These are phyloP conservation scores for Syngnathus scovelli DNA, from an alignment of 2,113 vertebrate genomes.

Conservation along the genomic window DNA sequence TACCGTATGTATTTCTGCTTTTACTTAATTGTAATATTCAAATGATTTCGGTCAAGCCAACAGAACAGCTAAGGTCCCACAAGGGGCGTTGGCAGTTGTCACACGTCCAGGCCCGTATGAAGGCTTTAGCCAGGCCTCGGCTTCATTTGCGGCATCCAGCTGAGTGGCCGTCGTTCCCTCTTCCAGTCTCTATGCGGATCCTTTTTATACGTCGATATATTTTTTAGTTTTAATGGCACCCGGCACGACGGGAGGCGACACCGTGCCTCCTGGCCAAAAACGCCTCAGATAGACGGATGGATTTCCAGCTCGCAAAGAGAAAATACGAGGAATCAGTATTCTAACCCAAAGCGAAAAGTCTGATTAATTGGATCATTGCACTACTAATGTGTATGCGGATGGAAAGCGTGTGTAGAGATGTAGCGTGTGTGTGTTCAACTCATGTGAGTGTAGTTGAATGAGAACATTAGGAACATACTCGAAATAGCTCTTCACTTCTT, in stretches of 20 bases:
- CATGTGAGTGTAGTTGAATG: background rate
- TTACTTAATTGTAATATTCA: background rate
- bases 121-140: background rate
- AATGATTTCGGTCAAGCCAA: background rate
- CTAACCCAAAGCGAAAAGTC: constrained; percentile 68
- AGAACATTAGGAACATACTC: background rate
- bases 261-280: constrained; percentile 50
- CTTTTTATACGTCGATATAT: constrained; percentile 6
- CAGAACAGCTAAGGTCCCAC: background rate
- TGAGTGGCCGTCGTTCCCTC: constrained; percentile 34
- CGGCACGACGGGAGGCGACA: constrained; percentile 37
- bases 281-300: constrained; percentile 41
- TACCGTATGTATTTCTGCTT: background rate
- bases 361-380: constrained; percentile 63
- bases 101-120: no score
- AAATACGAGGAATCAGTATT: constrained; percentile 58
- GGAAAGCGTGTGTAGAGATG: background rate
- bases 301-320: constrained; percentile 44
- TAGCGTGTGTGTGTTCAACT: background rate
- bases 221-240: constrained; percentile 26
- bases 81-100: background rate
- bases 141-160: constrained; percentile 40
- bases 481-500: background rate
- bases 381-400: background rate
- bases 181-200: constrained; percentile 28